A percentile compares a stretch with the other conserved stretches of the same genome.
Conservation (phyloP, 2,797 vertebrate genomes). For the Notamacropus eugenii region DNA sequence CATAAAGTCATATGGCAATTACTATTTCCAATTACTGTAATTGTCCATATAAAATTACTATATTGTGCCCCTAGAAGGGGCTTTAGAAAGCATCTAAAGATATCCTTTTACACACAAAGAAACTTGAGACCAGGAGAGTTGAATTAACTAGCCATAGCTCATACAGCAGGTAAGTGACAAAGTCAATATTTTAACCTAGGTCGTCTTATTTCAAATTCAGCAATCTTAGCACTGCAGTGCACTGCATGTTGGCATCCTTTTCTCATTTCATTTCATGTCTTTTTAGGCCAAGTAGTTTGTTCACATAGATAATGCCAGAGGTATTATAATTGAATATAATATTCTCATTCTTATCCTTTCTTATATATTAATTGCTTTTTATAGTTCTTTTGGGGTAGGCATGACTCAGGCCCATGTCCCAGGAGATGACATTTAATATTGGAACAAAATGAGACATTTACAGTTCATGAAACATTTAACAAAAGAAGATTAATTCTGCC, state of each 20-base stretch:
- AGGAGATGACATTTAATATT: background rate
- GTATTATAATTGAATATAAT: background rate
- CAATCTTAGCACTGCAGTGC: background rate
- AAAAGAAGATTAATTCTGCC: background rate
- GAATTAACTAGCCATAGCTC: background rate
- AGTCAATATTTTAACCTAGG: background rate
- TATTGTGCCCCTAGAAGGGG: background rate
- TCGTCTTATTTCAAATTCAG: background rate
- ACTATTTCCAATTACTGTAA: background rate
- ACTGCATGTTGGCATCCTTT: background rate
- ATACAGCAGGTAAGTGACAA: background rate
- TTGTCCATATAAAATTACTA: background rate
- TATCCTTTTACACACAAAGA: background rate
- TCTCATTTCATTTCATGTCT: background rate
- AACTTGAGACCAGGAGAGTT: background rate
- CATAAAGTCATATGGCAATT: background rate
- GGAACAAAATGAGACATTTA: background rate
- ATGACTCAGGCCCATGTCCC: background rate
- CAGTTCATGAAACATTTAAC: background rate
- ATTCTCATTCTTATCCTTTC: background rate
- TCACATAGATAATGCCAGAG: background rate
- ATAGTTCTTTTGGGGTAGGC: background rate
- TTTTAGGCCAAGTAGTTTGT: background rate
- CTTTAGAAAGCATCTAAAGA: background rate
- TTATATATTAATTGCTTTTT: background rate